phyloP scores from a whole-genome alignment of 2,888 invertebrate genomes.

The Dorcus parallelipipedus region DNA sequence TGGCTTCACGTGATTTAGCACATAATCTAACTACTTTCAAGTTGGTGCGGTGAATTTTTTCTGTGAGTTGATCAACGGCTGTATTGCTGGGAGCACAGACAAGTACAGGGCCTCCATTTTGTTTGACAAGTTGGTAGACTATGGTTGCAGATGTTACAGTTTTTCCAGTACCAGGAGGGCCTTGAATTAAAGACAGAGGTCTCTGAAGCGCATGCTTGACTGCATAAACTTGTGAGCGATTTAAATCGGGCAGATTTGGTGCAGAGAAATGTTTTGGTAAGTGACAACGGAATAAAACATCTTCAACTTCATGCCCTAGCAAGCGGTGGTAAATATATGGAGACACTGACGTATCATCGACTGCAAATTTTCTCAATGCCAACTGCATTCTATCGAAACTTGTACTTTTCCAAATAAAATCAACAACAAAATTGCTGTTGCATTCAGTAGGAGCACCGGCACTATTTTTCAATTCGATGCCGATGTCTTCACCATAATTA shows the following conservation, averaged over 20 bases:
- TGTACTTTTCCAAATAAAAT: conserved; percentile 99
- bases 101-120: conserved; percentile 89
- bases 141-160: conserved; percentile 99
- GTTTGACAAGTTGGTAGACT: conserved; percentile 95
- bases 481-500: conserved; percentile 97
- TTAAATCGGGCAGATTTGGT: conserved; percentile 95
- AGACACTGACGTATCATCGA: conserved; percentile 94
- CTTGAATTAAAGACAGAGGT: conserved; percentile 95
- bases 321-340: conserved; percentile 97
- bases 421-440: conserved; percentile 93
- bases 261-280: conserved; percentile 96
- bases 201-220: conserved; percentile 97
- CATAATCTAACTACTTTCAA: conserved; percentile 91
- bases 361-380: conserved; percentile 91
- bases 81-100: conserved; percentile 99
- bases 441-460: conserved; percentile 94
- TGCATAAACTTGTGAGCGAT: conserved; percentile 97
- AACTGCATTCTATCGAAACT: conserved; percentile 98
- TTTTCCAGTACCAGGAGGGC: conserved; percentile 96
- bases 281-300: conserved; percentile 85
- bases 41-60: conserved; percentile 97
- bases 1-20: conserved; percentile 96
- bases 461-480: conserved; percentile 90
- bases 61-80: conserved; percentile 97
- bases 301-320: conserved; percentile 91